Base-by-base conservation (phyloP, 2,113 vertebrate species). In the Pseudorectes ferrugineus region DNA sequence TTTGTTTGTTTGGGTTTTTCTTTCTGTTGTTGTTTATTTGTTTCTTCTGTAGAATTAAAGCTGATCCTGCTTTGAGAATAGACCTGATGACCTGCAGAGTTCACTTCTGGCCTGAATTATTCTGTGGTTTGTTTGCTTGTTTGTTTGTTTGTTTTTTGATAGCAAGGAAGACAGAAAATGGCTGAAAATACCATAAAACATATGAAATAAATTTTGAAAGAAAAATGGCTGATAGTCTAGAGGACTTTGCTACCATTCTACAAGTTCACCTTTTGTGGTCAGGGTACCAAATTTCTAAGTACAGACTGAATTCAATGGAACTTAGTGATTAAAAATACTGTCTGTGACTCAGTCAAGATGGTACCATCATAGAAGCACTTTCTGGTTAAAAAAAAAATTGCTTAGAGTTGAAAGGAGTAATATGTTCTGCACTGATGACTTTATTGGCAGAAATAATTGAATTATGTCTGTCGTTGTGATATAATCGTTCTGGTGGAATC, bases 401-500 rank as follows among this genome's bases (percentile, higher is more conserved):
- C 20, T 71, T 23, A 26, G 62, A 82, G n/a, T 82, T 93, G 78
- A 93, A 87, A 70, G 78, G 42, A 31, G 8, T 81, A 52, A 84
- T 81, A 33, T 67, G 51, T 93, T 88, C 84, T 68, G 86, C 63
- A n/a, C 75, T 82, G 77, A 72, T 85, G 79, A 87, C 51, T 84
- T 84, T 91, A 86, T 83, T 97, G 93, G 93, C 76, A 92, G 95
- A 94, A 93, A 63, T 89, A 75, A 94, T 93, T 94, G 79, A 66
- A 86, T 97, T 96, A 88, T 14, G 7, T 89, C 75, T 92, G 67
- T 93, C 42, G 28, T 72, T 93, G 57, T 85, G 73, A 92, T 95
- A 90, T 73, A 87, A 86, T 94, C 3, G 0, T 85, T 80, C 71
- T 73, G 46, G 38, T 89, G 84, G 93, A 95, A 96, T 95, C 94